Base-by-base conservation (phyloP, 2,113 vertebrate species). In the Petromus typicus region DNA sequence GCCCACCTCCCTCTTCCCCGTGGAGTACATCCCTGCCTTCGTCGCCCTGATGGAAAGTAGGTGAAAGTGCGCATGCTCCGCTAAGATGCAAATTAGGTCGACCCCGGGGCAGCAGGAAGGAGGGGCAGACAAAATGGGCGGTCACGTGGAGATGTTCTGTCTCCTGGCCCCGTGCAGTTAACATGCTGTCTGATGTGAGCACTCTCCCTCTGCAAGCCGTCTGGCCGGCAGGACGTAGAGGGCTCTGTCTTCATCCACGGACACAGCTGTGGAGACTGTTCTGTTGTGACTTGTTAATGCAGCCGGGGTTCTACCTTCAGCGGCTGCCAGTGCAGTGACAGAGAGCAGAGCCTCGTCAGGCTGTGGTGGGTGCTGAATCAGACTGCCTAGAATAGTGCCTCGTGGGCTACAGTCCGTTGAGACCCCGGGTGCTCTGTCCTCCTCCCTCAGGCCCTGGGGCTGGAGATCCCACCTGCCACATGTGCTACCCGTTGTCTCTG, bases 1-100 rank as follows among this genome's bases (percentile, higher is more conserved):
- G 45, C 99, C 99, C 2, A 98, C 98, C 59, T 99, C 99, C 7
- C 98, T 99, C 54, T 99, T 99, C 96, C 99, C 99, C 1, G 98
- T 99, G 96, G 99, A 99, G 69, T 99, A 99, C 90, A 98, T 99
- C 45, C 99, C 99, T 32, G 99, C 99, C 89, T 99, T 99, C 98
- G 98, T 98, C 96, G 97, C 95, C 0, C 98, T 99, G 3, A 98
- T 99, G 86, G 99, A 99, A 98, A 99, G 99, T 99, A 98, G 20
- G 99, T 99, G 56, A 83, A 92, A 81, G 67, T 6, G 3, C 61
- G 59, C 57, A 0, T 11, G 12, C 34, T 37, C 81, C 17, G 37
- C 73, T n/a, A 45, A 89, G 10, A 80, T 13, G 7, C 1, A 3
- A 27, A 8, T 7, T 43, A 95, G 87, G 87, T 43, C 82, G 32